phyloP scores from a whole-genome alignment of 2,113 vertebrate genomes.

The Nothocercus nigrocapillus region DNA sequence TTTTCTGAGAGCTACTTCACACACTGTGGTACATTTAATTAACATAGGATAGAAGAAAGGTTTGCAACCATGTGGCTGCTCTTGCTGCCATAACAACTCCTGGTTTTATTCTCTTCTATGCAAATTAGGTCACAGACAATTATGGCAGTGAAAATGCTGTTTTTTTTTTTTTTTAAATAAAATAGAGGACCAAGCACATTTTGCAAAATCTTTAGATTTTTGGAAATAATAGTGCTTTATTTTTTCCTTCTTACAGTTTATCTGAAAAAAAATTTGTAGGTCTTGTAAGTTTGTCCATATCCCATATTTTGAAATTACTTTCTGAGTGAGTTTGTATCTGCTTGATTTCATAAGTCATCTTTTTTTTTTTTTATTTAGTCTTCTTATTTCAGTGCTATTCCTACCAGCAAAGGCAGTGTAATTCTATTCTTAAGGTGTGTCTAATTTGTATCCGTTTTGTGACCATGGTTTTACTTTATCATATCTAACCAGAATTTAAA shows the following conservation, averaged over 20 bases:
- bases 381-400: neutral
- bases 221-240: constrained; percentile 53
- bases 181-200: constrained; percentile 43
- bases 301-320: neutral
- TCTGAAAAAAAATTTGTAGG: constrained; percentile 21
- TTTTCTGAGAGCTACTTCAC: constrained; percentile 51
- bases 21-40: constrained; percentile 24
- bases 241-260: constrained; percentile 28
- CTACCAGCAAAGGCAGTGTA: neutral
- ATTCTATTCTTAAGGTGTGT: neutral
- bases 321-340: neutral
- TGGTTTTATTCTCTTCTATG: constrained; percentile 70
- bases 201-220: constrained; percentile 24
- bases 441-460: neutral
- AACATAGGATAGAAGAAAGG: constrained; percentile 17
- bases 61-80: constrained; percentile 21
- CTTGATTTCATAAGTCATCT: neutral
- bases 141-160: constrained; percentile 50
- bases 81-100: constrained; percentile 61
- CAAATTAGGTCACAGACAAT: constrained; percentile 76
- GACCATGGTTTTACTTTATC: neutral
- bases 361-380: neutral
- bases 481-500: accelerated
- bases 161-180: neutral
- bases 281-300: neutral